phyloP scores from a whole-genome alignment of 2,113 vertebrate genomes.

The Gambusia affinis region DNA sequence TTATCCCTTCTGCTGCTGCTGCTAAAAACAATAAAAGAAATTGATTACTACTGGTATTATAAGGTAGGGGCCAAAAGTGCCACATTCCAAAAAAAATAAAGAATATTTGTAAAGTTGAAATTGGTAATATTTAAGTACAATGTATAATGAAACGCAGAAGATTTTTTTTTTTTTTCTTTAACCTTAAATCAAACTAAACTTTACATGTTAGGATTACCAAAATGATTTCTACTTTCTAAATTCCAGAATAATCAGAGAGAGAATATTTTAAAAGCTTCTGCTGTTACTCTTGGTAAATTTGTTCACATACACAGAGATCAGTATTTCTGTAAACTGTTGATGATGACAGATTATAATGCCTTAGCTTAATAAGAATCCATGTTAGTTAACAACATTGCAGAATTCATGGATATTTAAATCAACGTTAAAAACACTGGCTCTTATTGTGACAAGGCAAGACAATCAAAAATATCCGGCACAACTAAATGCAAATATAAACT shows the following conservation, averaged over 20 bases:
- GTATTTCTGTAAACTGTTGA: neutral
- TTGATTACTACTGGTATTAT: neutral
- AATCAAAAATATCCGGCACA: neutral
- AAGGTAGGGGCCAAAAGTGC: neutral
- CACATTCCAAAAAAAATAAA: neutral
- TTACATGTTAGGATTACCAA: neutral
- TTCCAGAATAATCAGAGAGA: neutral
- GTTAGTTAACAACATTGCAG: neutral
- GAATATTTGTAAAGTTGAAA: neutral
- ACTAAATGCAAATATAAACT: neutral
- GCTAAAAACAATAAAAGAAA: neutral
- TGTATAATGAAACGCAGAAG: neutral
- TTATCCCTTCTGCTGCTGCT: no score
- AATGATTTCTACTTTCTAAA: neutral
- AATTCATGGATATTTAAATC: neutral
- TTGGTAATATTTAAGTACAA: neutral
- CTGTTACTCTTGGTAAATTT: no score
- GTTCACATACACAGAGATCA: no score
- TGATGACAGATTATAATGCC: neutral
- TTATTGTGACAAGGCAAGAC: neutral
- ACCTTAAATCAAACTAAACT: neutral
- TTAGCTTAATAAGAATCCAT: no score
- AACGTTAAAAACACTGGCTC: neutral
- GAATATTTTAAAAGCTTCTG: no score
- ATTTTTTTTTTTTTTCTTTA: no score